Conservation (phyloP, 2,797 vertebrate genomes). For the Ciconia nigra region DNA sequence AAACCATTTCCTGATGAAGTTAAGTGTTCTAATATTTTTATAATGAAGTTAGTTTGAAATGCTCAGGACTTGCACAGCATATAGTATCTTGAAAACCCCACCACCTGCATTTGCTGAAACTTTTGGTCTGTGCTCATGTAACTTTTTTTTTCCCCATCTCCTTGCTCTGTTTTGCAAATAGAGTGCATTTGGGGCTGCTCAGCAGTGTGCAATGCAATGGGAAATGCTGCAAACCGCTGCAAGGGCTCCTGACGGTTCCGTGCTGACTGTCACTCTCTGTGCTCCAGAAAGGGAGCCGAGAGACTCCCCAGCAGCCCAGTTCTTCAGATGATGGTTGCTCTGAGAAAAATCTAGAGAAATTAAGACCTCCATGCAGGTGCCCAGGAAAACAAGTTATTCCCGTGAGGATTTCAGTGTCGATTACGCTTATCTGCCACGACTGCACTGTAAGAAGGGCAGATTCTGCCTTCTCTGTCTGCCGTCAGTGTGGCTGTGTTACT, state of each 20-base stretch:
- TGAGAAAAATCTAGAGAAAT: not conserved
- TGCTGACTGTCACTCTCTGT: not conserved
- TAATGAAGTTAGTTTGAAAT: not conserved
- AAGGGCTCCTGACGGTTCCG: accelerated
- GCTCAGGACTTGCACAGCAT: not conserved
- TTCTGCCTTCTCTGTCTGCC: accelerated
- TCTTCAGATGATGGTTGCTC: not conserved
- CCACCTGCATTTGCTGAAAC: not conserved
- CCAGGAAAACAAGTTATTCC: not conserved
- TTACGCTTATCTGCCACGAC: no score
- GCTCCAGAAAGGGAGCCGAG: not conserved
- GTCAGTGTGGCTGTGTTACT: accelerated
- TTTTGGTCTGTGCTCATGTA: not conserved
- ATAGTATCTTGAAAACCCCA: not conserved
- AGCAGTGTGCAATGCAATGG: accelerated
- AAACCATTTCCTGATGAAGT: not conserved
- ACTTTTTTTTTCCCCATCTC: not conserved
- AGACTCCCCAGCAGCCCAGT: not conserved
- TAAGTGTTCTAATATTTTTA: not conserved
- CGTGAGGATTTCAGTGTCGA: not conserved
- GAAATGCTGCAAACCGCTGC: not conserved
- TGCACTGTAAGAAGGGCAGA: not conserved
- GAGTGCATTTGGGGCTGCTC: not conserved
- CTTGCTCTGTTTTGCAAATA: not conserved
- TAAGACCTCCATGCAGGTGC: not conserved